Evolutionary conservation across 2,797 vertebrate species (phyloP), one percentile per base, ranked within the genome.

Genomic region (Pitangus sulphuratus): DNA sequence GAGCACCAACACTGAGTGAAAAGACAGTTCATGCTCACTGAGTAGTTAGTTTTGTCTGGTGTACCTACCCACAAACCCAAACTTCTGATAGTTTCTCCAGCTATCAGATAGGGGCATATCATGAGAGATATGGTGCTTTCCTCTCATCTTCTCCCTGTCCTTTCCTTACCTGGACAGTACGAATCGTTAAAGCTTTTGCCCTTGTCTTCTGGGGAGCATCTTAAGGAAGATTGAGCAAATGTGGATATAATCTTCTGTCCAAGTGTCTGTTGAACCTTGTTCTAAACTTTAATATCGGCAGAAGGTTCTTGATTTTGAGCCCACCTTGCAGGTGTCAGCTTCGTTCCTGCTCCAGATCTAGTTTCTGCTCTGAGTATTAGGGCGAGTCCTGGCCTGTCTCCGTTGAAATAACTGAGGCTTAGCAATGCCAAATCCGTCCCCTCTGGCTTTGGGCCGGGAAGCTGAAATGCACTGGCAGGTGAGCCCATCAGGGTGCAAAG

Each of bases 321-420:
- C 72, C 44, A 70, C 51, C 66, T 80, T 91, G 39, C 33, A 81
- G 84, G 69, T 93, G 45, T 82, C 76, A 82, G 66, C 91, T 84
- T 87, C 3, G 0, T 71, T 80, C 70, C 69, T 91, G 61, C 85
- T 92, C 54, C 72, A 80, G 50, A 61, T 80, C 48, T 58, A 30
- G 47, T 84, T 88, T 93, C 69, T 93, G 50, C 44, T 84, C 72
- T 30, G 47, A 65, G 54, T 65, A 50, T 58, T 51, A 60, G 69
- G 69, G 57, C 3, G 6, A 84, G 82, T 80, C 84, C 21, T n/a
- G 24, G 72, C 72, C 79, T 81, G 79, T 80, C 61, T 70, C 70
- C 79, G 66, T 82, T 58, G 72, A 86, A 94, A 91, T 91, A 88
- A 56, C 86, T 65, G 89, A 62, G 76, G 65, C 45, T 91, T 80